Base-by-base conservation (phyloP, 1,140 invertebrate genomes). In the Mya arenaria region DNA sequence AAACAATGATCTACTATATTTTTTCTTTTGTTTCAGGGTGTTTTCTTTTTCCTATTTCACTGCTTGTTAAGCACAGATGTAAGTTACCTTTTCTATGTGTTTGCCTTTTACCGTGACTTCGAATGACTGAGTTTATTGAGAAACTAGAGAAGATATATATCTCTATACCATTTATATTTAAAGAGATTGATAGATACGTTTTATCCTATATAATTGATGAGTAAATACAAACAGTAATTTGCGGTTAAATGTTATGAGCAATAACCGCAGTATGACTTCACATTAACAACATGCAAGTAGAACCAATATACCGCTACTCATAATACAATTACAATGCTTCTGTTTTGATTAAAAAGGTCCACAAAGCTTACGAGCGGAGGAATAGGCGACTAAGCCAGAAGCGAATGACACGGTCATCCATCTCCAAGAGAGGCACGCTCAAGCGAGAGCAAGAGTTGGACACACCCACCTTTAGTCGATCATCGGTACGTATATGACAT, bases 1-100 rank as follows among this genome's bases (percentile, higher is more conserved):
- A 34, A 23, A 17, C 30, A 34, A 44, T 63, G 4, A 8, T 28
- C n/a, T 10, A 44, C 3, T 30, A 25, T 30, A 55, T 52, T 41
- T 17, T 52, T 68, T 80, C 37, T 15, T 25, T 71, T n/a, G n/a
- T 84, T 85, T 65, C 81, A 89, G 87, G 88, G 88, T 4, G 80
- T 89, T 10, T 65, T 88, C 28, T 88, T 89, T 82, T 88, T 88
- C 55, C 44, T 89, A 19, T 88, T 89, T 75, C 88, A 89, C 63
- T 88, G 88, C 37, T 71, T 89, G 37, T 75, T 89, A 37, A 89
- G 88, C 56, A 63, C 80, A 41, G 88, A 89, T 77, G 88, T 89
- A 84, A 86, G 88, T 85, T 41, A 62, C 44, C 62, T 25, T 58
- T 13, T 10, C 32, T 5, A 13, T 25, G 32, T 56, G 63, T 23